Base-by-base conservation (phyloP, 2,888 invertebrate species). In the Nemapogon koenigi region DNA sequence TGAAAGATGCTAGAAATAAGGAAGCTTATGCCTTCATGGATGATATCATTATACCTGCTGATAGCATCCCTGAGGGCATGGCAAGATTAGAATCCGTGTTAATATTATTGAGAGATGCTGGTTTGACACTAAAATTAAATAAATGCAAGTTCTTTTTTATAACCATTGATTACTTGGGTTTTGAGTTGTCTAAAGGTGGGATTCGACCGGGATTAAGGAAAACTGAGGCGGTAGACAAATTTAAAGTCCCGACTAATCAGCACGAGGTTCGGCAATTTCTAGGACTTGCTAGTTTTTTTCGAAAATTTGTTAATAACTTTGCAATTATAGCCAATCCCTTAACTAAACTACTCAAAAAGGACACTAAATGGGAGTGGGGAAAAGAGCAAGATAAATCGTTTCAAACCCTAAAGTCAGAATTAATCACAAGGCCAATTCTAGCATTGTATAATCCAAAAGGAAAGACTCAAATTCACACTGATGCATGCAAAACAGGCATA, bases 401-500 rank as follows among this genome's bases (percentile, higher is more conserved):
- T 19, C 7, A 41, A 0, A 25, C 14, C 4, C 26, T 59, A 29
- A 54, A 53, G 31, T 4, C 27, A 3, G 30, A 16, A 1, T 37
- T 59, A 1, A 36, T 38, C 0, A 31, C 37, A 2, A 40, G 48
- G 30, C 49, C 51, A 2, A 43, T 58, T 0, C 37, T 54, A 11
- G 46, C 44, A 1, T 33, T 55, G 7, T 53, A 46, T 35, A 43
- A 52, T 19, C 47, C 41, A 2, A 28, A 22, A 0, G 44, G 43
- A 1, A 42, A 44, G 16, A 50, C 48, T 2, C 50, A 56, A 16
- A 41, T 55, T 1, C 57, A 59, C 31, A 58, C 57, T 0, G 59
- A 59, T 33, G 59, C 57, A 0, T 52, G 56, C 37, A 40, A 48
- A 11, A 11, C 45, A 2, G 58, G 58, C 1, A 15, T 58, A 3